These are phyloP conservation scores for Doris montereyensis DNA, from an alignment of 2,888 invertebrate genomes.

Conservation along the genomic window DNA sequence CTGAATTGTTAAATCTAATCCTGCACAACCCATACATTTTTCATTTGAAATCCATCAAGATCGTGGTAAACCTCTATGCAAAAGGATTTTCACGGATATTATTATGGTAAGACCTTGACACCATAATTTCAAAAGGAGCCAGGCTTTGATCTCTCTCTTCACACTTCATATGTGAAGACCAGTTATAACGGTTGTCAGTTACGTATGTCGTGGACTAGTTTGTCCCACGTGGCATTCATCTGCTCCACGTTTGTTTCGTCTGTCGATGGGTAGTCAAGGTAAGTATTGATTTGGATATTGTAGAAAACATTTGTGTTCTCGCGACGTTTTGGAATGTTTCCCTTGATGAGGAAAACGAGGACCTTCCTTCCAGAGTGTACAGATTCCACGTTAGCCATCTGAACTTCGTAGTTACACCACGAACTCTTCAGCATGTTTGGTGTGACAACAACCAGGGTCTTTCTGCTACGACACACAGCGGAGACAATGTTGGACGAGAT, in stretches of 20 bases:
- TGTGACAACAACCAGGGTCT: slow-evolving; percentile 40
- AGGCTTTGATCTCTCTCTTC: too few species aligned
- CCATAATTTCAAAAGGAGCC: too few species aligned
- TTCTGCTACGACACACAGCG: slow-evolving; percentile 32
- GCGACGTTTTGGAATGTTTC: background rate
- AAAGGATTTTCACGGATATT: too few species aligned
- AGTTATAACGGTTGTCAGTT: background rate
- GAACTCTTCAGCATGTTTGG: slow-evolving; percentile 8
- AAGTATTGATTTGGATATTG: slow-evolving; percentile 30
- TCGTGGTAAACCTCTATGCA: too few species aligned
- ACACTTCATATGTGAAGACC: too few species aligned
- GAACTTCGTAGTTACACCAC: slow-evolving; percentile 41
- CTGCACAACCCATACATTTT: too few species aligned
- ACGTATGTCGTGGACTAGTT: slow-evolving; percentile 20
- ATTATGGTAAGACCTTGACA: too few species aligned
- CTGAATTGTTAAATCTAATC: too few species aligned
- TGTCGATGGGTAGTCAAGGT: slow-evolving; percentile 2
- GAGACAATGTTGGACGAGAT: slow-evolving; percentile 39
- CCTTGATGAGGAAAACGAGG: slow-evolving; percentile 35
- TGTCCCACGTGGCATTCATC: slow-evolving; percentile 1
- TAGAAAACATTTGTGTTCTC: background rate
- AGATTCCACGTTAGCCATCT: slow-evolving; percentile 43
- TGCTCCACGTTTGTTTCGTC: background rate
- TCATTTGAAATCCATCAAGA: too few species aligned
- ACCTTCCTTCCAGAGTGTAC: slow-evolving; percentile 27